Base-by-base conservation (phyloP, 1,140 invertebrate species). In the Drosophila dunni region DNA sequence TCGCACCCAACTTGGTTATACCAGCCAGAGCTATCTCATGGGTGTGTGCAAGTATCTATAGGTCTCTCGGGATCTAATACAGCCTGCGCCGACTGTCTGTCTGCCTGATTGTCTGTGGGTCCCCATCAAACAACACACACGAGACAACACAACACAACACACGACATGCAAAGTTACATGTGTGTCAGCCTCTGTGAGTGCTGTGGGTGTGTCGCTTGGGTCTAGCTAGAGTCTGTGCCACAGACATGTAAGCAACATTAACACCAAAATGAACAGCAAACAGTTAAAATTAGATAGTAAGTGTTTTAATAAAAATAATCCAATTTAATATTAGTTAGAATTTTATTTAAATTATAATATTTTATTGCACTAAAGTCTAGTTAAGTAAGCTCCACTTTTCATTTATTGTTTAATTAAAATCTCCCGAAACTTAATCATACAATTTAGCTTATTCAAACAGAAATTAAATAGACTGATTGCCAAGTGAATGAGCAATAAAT, bases 221-320 rank as follows among this genome's bases (percentile, higher is more conserved):
- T 64, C 65, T 62, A 34, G 38, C 60, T 67, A 51, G 45, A 46
- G 62, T 50, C 38, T 53, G 46, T 67, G 53, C 50, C 15, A 71
- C 54, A 66, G 60, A 38, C 36, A 24, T 44, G 48, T 38, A 50
- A 79, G 68, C 77, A 71, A 46, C 80, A 71, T 74, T 70, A 75
- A 81, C 75, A 75, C 63, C 67, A 62, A 67, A 75, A 80, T 34
- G 58, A 84, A 77, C 51, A 61, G 77, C 45, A 62, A 34, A 69
- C 78, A 85, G 69, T 78, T 84, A 85, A 74, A 71, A 71, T 86
- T 84, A 85, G 82, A 88, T 76, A 75, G 75, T 79, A 82, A 66
- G 72, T 69, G 82, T 24, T 48, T 24, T 45, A 29, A 29, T 5
- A 29, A 29, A 29, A 29, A 4, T 29, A 3, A 29, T 4, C 1